Percentiles rank a stretch among this genome's conserved stretches.
phyloP scores from a whole-genome alignment of 1,140 invertebrate genomes.

The Macrotrachela quadricornifera region DNA sequence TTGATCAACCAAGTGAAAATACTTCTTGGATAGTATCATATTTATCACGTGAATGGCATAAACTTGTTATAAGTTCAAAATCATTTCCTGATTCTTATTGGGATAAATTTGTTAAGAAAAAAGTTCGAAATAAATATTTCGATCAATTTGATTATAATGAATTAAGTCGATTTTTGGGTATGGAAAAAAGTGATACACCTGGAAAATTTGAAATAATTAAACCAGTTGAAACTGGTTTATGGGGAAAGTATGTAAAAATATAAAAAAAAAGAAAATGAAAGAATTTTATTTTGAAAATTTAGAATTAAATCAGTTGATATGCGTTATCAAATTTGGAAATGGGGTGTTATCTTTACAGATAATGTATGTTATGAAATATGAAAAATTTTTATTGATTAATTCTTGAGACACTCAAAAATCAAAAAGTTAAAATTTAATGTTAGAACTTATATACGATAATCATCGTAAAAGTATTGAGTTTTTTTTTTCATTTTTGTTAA shows the following conservation, averaged over 20 bases:
- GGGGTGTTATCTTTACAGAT: constrained; percentile 85
- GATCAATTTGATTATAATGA: constrained; percentile 31
- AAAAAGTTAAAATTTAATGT: too few species aligned
- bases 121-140: constrained; percentile 79
- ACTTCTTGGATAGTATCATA: constrained; percentile 31
- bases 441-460: too few species aligned
- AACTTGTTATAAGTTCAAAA: constrained; percentile 87
- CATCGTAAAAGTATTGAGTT: too few species aligned
- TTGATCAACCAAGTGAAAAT: constrained; percentile 77
- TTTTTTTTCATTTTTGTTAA: too few species aligned
- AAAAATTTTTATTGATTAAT: too few species aligned
- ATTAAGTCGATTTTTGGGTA: constrained; percentile 11
- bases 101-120: constrained; percentile 99
- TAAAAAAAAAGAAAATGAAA: too few species aligned
- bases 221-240: too few species aligned
- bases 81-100: constrained; percentile 98
- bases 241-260: too few species aligned
- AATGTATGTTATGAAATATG: constrained; percentile 50
- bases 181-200: constrained; percentile 17
- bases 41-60: constrained; percentile 86
- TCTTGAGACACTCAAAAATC: too few species aligned
- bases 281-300: too few species aligned
- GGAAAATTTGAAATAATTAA: too few species aligned
- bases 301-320: constrained; percentile 48
- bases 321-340: constrained; percentile 93